A percentile compares a stretch with the other conserved stretches of the same genome.
phyloP scores from a whole-genome alignment of 2,888 invertebrate genomes.

The Cephonodes hylas region DNA sequence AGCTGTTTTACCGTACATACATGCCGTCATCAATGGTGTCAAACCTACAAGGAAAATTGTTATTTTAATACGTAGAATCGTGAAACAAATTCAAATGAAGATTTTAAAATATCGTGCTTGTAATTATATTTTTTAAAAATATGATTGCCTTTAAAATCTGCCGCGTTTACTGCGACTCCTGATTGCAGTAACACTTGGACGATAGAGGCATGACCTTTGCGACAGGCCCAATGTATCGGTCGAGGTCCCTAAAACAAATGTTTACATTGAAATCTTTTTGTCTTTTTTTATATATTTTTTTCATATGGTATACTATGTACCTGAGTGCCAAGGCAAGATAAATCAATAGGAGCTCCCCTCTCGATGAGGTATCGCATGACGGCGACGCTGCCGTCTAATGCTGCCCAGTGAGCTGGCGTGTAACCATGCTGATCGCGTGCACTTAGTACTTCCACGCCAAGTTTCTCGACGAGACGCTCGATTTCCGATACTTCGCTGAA shows the following conservation, averaged over 20 bases:
- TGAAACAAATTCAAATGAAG: too few species aligned
- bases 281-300: background rate
- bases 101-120: too few species aligned
- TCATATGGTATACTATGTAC: constrained; percentile 31
- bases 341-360: constrained; percentile 90
- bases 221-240: constrained; percentile 96
- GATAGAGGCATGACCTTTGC: constrained; percentile 94
- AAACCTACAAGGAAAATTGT: constrained; percentile 67
- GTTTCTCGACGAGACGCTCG: constrained; percentile 90
- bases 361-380: constrained; percentile 93
- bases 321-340: constrained; percentile 92
- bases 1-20: constrained; percentile 95
- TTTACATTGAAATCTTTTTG: background rate
- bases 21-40: constrained; percentile 94
- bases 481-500: constrained; percentile 90
- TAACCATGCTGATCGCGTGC: constrained; percentile 95
- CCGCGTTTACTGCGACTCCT: constrained; percentile 93
- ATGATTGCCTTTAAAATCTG: constrained; percentile 90
- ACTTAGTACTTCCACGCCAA: constrained; percentile 88
- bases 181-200: constrained; percentile 90
- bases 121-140: too few species aligned
- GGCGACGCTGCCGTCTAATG: constrained; percentile 93
- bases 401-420: constrained; percentile 96
- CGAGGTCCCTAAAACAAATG: constrained; percentile 84
- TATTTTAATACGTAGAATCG: too few species aligned